A percentile compares a stretch with the other conserved stretches of the same genome.
Conservation (phyloP, 2,113 vertebrate genomes). For the Epinephelus cyanopodus region DNA sequence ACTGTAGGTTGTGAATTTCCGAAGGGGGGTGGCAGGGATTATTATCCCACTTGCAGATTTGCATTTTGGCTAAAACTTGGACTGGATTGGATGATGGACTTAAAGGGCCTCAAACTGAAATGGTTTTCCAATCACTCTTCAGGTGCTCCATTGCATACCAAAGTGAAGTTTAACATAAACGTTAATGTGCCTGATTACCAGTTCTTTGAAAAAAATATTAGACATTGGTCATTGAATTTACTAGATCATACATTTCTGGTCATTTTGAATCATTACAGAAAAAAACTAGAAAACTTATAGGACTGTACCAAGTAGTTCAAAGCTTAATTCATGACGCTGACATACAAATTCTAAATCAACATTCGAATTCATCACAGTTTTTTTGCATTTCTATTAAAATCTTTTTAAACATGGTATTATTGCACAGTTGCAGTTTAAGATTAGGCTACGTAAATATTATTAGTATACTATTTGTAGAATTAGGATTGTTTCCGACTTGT, state of each 20-base stretch:
- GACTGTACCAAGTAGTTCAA: too few species aligned
- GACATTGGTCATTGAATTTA: neutral
- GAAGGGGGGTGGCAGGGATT: neutral
- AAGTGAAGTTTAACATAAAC: neutral
- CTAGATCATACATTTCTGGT: neutral
- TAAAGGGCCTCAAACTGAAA: neutral
- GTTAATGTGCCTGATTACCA: neutral
- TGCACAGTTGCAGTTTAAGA: too few species aligned
- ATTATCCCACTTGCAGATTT: constrained; percentile 14
- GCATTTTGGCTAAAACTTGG: neutral
- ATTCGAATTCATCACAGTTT: too few species aligned
- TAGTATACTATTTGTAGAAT: too few species aligned
- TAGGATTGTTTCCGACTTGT: too few species aligned
- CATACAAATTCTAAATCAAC: too few species aligned
- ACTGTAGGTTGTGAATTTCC: neutral
- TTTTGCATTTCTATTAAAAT: too few species aligned
- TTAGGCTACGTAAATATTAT: too few species aligned
- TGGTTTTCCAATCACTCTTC: neutral
- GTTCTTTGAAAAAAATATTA: neutral
- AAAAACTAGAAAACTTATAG: too few species aligned
- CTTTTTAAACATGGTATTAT: too few species aligned
- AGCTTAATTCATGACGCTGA: too few species aligned
- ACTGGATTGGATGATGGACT: neutral
- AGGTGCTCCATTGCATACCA: neutral
- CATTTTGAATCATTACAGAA: neutral